Base-by-base conservation (phyloP, 2,797 vertebrate species). In the Zenarchopterus dispar region DNA sequence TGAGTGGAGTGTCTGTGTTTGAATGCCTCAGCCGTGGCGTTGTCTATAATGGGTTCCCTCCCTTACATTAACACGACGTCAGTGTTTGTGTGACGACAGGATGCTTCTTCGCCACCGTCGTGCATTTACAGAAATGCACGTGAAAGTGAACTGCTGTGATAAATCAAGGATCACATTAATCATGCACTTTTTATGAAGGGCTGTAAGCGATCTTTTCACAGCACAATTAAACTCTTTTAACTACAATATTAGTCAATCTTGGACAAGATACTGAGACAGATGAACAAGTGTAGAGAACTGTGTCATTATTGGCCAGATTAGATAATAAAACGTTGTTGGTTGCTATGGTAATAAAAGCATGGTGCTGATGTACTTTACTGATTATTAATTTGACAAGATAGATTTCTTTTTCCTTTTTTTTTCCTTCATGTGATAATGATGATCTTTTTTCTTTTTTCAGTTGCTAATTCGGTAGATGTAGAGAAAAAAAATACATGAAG, bases 61-160 rank as follows among this genome's bases (percentile, higher is more conserved):
- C 19, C 49, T 51, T 46, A 39, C 62, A 67, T 79, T 61, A 80
- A 63, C 51, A 61, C 53, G 54, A 77, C 45, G 49, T 78, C 52
- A 62, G 42, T 48, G 53, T 65, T 64, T 18, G 47, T 42, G 55
- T 62, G 31, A 52, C 46, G 43, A 15, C 24, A n/a, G 5, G 58
- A 52, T 54, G 58, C 59, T 52, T 54, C 65, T 64, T 50, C 0
- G 11, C 23, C 28, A 51, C 39, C 8, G 8, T 22, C 61, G 26
- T 36, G 61, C 55, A 50, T 73, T 79, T 61, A 39, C 45, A 52
- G 60, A 58, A 60, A 80, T 51, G 64, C 65, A 76, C 79, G 73
- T 11, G 43, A 82, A 84, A 89, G 84, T 88, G 84, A 86, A 77
- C 52, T 18, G 36, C 78, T 52, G 78, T 83, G 84, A 89, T 88